Base-by-base conservation (phyloP, 2,888 invertebrate species). In the Catotricha subobsoleta region DNA sequence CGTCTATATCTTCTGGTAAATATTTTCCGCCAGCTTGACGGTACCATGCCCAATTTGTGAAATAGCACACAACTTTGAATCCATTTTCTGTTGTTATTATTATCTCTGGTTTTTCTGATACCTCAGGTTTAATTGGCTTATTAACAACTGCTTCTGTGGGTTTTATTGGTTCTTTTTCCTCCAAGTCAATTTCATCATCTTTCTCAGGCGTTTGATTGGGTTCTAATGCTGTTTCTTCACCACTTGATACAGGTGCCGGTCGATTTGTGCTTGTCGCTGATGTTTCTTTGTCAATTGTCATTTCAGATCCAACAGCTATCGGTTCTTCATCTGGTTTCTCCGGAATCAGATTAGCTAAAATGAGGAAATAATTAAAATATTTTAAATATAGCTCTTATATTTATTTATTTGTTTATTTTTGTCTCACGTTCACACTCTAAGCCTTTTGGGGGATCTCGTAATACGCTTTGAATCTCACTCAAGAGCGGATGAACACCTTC, bases 31-130 rank as follows among this genome's bases (percentile, higher is more conserved):
- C 68, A 1, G 77, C 79, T 51, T 82, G 83, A 48, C 87, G 75
- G 60, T 90, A 90, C 86, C 87, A 90, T 20, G 90, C 86, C 90
- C 90, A 91, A 55, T 90, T 90, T 0, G 88, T 88, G 57, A 87
- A 90, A 55, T 90, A 90, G 53, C 90, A 90, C 4, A 90, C 77
- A 1, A 88, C 76, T 65, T 86, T 88, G 52, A 70, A 86, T 20
- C 67, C 62, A 3, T 58, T 54, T 4, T 53, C 15, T 39, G 16
- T 43, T 38, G 13, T 35, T 16, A 21, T 6, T 9, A 16, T 12
- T 33, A 3, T 15, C 10, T 31, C 25, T 15, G 21, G 40, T 21
- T 16, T 34, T 33, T 31, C 40, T 16, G n/a, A n/a, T n/a, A n/a
- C n/a, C n/a, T n/a, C n/a, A n/a, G n/a, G n/a, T n/a, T n/a, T n/a